phyloP scores from a whole-genome alignment of 2,797 vertebrate species.

The Trichosurus vulpecula region DNA sequence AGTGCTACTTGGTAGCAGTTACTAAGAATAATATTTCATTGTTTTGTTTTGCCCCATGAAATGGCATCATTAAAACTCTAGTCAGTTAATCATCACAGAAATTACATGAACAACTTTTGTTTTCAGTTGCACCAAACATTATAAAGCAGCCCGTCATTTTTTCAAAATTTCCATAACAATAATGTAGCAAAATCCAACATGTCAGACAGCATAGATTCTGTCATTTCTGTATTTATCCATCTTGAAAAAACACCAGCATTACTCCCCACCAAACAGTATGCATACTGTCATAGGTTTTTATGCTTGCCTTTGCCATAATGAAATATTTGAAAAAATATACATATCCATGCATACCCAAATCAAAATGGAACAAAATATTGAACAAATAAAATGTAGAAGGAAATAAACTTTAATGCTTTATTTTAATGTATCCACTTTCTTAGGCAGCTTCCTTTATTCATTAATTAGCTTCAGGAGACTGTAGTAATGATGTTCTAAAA shows the following conservation, averaged over 20 bases:
- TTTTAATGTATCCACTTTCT: constrained; percentile 15
- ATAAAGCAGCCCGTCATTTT: constrained; percentile 72
- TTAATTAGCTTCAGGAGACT: not conserved
- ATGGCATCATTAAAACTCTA: constrained; percentile 69
- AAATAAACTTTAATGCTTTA: constrained; percentile 14
- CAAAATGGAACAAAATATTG: constrained; percentile 1
- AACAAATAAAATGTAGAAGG: not conserved
- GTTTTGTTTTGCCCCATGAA: constrained; percentile 53
- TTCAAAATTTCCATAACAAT: constrained; percentile 77
- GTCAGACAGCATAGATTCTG: constrained; percentile 59
- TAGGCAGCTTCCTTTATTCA: not conserved
- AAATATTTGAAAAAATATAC: constrained; percentile 43
- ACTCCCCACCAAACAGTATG: constrained; percentile 52
- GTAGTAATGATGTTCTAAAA: not conserved
- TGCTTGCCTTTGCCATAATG: constrained; percentile 53
- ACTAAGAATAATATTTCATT: constrained; percentile 61
- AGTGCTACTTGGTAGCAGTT: constrained; percentile 53
- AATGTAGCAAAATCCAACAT: constrained; percentile 62
- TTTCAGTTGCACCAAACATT: constrained; percentile 73
- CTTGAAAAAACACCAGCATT: constrained; percentile 63
- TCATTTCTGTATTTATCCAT: constrained; percentile 70
- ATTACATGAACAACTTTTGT: constrained; percentile 71
- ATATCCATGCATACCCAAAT: not conserved
- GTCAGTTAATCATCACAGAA: constrained; percentile 75
- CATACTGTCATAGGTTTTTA: constrained; percentile 54